phyloP scores from a whole-genome alignment of 2,888 invertebrate species.

The Mythimna lalbum region DNA sequence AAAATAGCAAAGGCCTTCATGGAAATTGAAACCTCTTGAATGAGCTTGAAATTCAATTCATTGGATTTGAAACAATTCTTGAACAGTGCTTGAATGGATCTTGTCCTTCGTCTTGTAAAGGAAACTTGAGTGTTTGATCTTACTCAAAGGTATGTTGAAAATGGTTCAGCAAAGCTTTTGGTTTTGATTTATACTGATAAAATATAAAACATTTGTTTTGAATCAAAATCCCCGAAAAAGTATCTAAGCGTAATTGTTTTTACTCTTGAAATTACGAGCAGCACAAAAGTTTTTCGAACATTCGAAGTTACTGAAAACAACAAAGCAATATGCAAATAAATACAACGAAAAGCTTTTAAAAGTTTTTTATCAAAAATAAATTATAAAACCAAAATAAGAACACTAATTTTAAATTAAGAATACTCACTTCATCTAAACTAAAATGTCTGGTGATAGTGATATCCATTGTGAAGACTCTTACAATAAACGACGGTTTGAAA shows the following conservation, averaged over 20 bases:
- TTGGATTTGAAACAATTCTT: conserved; percentile 53
- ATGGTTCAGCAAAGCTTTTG: conserved; percentile 33
- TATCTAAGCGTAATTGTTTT: neutral
- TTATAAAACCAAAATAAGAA: neutral
- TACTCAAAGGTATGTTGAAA: conserved; percentile 23
- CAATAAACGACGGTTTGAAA: conserved; percentile 11
- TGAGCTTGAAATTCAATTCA: conserved; percentile 43
- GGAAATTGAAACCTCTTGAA: neutral
- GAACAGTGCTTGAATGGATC: conserved; percentile 28
- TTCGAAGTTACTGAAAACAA: neutral
- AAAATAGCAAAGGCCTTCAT: neutral
- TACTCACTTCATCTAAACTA: conserved; percentile 88
- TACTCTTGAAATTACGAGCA: neutral
- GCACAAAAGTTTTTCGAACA: neutral
- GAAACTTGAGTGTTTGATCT: conserved; percentile 48
- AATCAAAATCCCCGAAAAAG: neutral
- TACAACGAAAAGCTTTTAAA: conserved; percentile 12
- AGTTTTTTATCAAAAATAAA: neutral
- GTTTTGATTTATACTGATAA: neutral
- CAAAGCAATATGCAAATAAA: conserved; percentile 10
- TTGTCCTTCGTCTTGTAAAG: conserved; percentile 36
- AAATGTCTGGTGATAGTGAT: conserved; percentile 87
- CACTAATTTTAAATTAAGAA: neutral
- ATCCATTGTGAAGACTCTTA: conserved; percentile 78
- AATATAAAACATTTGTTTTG: neutral